Percentiles rank a stretch among this genome's conserved stretches.
Conservation (phyloP, 1,140 invertebrate genomes). For the Drosophila equinoxialis region DNA sequence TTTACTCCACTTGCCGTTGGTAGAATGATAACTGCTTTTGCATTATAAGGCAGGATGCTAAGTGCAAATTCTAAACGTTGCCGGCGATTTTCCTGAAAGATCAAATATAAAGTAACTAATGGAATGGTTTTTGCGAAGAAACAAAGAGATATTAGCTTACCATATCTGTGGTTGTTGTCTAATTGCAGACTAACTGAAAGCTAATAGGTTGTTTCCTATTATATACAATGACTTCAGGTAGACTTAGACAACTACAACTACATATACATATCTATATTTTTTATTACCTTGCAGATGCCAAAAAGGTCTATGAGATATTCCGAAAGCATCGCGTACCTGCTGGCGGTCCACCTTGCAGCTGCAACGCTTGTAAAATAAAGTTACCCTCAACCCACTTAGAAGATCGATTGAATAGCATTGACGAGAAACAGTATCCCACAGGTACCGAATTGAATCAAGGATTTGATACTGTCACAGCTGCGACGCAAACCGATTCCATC, state of each 20-base stretch:
- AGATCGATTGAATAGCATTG: background rate
- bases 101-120: background rate
- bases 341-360: slow-evolving; percentile 17
- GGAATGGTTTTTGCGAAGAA: background rate
- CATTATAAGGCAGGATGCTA: slow-evolving; percentile 55
- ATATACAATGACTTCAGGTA: too few species aligned
- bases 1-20: slow-evolving; percentile 47
- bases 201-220: slow-evolving; percentile 17
- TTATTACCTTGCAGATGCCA: too few species aligned
- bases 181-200: slow-evolving; percentile 47
- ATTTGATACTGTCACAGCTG: background rate
- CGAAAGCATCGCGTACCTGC: slow-evolving; percentile 58
- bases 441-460: background rate
- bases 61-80: slow-evolving; percentile 61
- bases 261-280: too few species aligned
- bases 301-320: too few species aligned
- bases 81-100: slow-evolving; percentile 47
- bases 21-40: slow-evolving; percentile 26
- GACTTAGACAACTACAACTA: too few species aligned
- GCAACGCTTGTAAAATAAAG: background rate
- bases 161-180: slow-evolving; percentile 42
- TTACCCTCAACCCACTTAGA: background rate
- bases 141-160: slow-evolving; percentile 32
- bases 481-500: slow-evolving; percentile 6
- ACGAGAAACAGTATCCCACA: too few species aligned